Base-by-base conservation (phyloP, 1,140 invertebrate genomes). In the Drosophila kikkawai region DNA sequence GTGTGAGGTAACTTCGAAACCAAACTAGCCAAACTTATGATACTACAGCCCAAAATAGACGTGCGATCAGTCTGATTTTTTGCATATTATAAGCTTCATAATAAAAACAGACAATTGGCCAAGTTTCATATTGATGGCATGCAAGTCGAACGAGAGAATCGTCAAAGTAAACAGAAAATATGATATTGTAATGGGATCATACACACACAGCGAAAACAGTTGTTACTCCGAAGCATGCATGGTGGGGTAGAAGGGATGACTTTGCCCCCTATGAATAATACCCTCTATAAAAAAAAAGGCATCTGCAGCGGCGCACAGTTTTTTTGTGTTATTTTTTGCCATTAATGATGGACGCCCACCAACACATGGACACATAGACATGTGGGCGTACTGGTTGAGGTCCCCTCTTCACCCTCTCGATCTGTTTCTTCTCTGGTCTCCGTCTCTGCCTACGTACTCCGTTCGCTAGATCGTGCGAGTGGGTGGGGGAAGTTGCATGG, bases 371-470 rank as follows among this genome's bases (percentile, higher is more conserved):
- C 47, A 39, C 36, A 56, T 26, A 41, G 64, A 41, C 64, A 60
- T 73, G 67, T 73, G 69, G 67, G 67, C 42, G 70, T 73, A 60
- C 67, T 73, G 37, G 68, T 73, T 60, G 13, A 7, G 29, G 7
- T n/a, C 36, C 22, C 44, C 42, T 36, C 37, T 17, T 44, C 22
- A 13, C 55, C 61, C 41, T 19, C 34, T 51, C 17, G 41, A 51
- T 34, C 29, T 42, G 13, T 12, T 9, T 47, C 22, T 8, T 26
- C 19, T 26, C 9, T 36, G 44, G 44, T 66, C 37, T 55, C 51
- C n/a, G n/a, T n/a, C n/a, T n/a, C 51, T 56, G 53, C 64, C 64
- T 66, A 64, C 64, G 59, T 65, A 67, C 64, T 66, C 32, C 32
- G 32, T 13, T 55, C 50, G 50, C 22, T 22, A 15, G 57, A 66